Percentiles rank a stretch among this genome's conserved stretches.
Conservation (phyloP, 1,140 invertebrate genomes). For the Bombus sylvicola region DNA sequence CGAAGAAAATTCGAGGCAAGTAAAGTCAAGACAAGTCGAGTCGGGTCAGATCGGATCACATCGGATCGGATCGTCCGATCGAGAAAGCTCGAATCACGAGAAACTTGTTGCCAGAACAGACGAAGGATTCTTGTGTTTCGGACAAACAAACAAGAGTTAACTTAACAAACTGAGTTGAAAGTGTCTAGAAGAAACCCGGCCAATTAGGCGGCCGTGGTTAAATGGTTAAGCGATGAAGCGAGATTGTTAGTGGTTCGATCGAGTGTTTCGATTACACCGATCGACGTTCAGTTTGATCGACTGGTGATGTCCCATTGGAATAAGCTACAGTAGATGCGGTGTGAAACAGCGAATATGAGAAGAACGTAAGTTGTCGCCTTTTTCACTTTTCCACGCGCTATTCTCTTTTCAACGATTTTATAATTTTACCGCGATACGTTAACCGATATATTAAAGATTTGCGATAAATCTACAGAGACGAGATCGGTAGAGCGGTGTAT, state of each 20-base stretch:
- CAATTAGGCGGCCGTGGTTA: background rate
- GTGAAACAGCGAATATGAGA: slow-evolving; percentile 23
- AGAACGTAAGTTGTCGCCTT: slow-evolving; percentile 13
- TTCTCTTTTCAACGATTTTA: background rate
- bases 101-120: background rate
- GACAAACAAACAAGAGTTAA: background rate
- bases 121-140: background rate
- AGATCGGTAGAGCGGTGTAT: background rate
- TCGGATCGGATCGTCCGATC: background rate
- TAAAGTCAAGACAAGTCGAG: background rate
- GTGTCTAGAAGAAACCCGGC: background rate
- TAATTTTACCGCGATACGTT: background rate
- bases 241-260: background rate
- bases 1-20: background rate
- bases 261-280: background rate
- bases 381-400: background rate
- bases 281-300: background rate
- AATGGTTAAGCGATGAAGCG: slow-evolving; percentile 3
- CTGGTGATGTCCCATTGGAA: slow-evolving; percentile 21
- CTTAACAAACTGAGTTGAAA: background rate
- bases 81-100: background rate
- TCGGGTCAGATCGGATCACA: background rate
- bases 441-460: background rate
- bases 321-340: background rate
- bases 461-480: background rate